phyloP scores from a whole-genome alignment of 2,113 vertebrate species.

The Formicarius rufipectus region DNA sequence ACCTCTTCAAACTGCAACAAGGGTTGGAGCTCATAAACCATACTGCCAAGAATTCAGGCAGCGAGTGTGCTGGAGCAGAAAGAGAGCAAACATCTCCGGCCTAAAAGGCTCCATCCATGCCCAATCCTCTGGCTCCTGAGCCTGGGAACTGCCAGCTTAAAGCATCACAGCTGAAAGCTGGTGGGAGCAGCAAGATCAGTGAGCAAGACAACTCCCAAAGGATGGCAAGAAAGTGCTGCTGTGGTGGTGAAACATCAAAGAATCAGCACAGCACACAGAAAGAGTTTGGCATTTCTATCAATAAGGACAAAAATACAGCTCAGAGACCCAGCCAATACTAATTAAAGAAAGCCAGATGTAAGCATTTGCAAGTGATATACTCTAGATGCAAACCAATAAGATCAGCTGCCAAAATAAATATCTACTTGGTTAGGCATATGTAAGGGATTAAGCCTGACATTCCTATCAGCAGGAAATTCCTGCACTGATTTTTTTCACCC shows the following conservation, averaged over 20 bases:
- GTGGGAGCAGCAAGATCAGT: not conserved
- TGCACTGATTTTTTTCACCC: accelerated
- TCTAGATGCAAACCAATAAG: not conserved
- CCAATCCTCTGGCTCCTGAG: not conserved
- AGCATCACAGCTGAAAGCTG: not conserved
- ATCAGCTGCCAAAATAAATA: not conserved
- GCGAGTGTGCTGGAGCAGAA: not conserved
- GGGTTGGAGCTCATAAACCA: not conserved
- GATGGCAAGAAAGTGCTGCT: not conserved
- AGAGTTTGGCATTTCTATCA: not conserved
- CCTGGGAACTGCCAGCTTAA: not conserved
- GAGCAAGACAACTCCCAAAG: not conserved
- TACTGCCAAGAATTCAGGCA: not conserved
- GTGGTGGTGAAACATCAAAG: not conserved
- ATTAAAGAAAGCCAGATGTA: not conserved
- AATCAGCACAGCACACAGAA: not conserved
- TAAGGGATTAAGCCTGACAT: not conserved
- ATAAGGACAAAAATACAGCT: not conserved
- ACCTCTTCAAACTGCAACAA: not conserved
- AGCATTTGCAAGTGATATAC: not conserved
- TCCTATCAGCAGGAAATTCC: not conserved
- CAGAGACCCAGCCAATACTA: not conserved
- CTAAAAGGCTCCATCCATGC: not conserved
- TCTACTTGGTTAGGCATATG: not conserved
- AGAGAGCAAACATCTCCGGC: not conserved